These are phyloP conservation scores for Dione juno DNA, from an alignment of 2,888 invertebrate genomes.

Conservation along the genomic window DNA sequence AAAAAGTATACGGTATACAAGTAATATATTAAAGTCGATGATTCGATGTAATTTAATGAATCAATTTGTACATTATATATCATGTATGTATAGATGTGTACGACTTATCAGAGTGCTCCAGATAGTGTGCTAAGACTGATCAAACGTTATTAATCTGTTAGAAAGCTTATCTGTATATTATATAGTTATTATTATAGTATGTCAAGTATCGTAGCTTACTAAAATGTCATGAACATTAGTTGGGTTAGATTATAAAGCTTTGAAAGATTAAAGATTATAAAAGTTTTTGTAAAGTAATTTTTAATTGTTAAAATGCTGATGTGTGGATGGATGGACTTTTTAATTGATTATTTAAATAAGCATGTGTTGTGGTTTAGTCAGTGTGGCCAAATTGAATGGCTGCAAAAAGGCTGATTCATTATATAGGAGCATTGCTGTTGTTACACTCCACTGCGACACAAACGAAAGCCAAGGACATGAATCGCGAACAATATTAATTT, in stretches of 20 bases:
- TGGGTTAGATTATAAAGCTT: not conserved
- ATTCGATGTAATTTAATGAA: too few relatives aligned
- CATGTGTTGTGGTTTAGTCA: not conserved
- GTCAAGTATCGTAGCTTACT: not conserved
- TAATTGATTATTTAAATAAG: not conserved
- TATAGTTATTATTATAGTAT: not conserved
- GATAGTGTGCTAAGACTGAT: not conserved
- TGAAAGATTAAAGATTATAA: too few relatives aligned
- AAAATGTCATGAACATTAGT: not conserved
- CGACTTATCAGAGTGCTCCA: not conserved
- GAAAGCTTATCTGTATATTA: not conserved
- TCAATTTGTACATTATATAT: too few relatives aligned
- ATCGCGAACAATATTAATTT: constrained; percentile 7
- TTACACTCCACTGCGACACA: constrained; percentile 15
- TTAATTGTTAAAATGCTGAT: too few relatives aligned
- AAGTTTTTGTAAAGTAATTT: not conserved
- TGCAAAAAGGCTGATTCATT: constrained; percentile 18
- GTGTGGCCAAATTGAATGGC: not conserved
- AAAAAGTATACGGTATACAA: too few relatives aligned
- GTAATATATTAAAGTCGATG: too few relatives aligned
- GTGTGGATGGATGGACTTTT: too few relatives aligned
- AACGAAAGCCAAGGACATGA: constrained; percentile 5
- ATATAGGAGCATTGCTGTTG: constrained; percentile 19
- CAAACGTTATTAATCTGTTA: not conserved
- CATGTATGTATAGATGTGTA: not conserved